Evolutionary conservation across 2,113 vertebrate species (phyloP).

Genomic region (Amazona vittata): DNA sequence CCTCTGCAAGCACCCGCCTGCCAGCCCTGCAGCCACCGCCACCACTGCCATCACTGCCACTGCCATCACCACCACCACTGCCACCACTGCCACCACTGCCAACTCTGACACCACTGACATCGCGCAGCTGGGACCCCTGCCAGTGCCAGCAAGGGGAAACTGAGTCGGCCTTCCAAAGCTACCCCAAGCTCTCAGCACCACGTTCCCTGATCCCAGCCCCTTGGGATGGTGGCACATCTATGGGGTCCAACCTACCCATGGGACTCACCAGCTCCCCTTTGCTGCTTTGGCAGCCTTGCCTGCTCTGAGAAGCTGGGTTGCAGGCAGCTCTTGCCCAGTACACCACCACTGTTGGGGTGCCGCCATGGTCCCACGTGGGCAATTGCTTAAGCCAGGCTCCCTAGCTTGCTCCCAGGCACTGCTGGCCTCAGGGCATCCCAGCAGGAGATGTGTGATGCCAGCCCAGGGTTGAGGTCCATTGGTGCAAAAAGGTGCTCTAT

Average conservation of each 20-base stretch:
- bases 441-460: background rate
- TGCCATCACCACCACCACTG: background rate
- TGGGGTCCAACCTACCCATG: background rate
- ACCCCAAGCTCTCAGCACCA: background rate
- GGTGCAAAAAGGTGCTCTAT: fast-evolving
- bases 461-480: background rate
- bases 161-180: background rate
- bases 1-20: background rate
- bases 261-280: background rate
- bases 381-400: background rate
- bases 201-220: background rate
- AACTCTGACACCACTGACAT: background rate
- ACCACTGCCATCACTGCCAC: fast-evolving
- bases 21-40: background rate
- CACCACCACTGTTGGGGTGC: fast-evolving
- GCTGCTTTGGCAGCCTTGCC: background rate
- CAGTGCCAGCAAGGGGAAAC: fast-evolving
- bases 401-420: background rate
- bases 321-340: background rate
- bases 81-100: background rate
- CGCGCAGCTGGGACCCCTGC: background rate
- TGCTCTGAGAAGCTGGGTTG: background rate
- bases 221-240: fast-evolving
- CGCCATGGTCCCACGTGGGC: fast-evolving
- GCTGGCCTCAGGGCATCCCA: fast-evolving